A percentile compares a stretch with the other conserved stretches of the same genome.
Conservation (phyloP, 2,888 invertebrate species). For the Cataglyphis albicans region DNA sequence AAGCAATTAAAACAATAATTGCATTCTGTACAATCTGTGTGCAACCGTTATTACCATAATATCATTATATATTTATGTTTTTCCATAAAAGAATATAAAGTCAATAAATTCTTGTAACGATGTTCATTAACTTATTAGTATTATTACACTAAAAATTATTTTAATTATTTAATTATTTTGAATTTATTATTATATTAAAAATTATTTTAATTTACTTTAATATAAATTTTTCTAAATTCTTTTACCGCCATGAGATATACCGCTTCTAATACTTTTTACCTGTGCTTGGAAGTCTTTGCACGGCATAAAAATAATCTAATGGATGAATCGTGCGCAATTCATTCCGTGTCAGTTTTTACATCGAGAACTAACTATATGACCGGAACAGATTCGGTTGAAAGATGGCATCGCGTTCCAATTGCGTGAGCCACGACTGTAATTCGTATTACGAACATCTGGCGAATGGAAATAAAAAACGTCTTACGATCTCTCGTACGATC, state of each 20-base stretch:
- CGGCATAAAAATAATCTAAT: slow-evolving; percentile 26
- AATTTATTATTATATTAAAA: no score
- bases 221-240: background rate
- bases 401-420: slow-evolving; percentile 26
- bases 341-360: slow-evolving; percentile 25
- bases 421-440: slow-evolving; percentile 24
- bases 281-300: background rate
- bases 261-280: background rate
- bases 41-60: background rate
- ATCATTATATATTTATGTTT: background rate
- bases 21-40: background rate
- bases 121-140: background rate
- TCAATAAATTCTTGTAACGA: background rate
- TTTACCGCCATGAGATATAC: background rate
- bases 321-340: slow-evolving; percentile 35
- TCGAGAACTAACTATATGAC: slow-evolving; percentile 32
- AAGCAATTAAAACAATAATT: background rate
- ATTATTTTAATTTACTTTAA: background rate
- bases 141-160: no score
- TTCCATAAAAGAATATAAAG: background rate
- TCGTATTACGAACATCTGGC: slow-evolving; percentile 37
- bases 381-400: slow-evolving; percentile 46
- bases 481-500: slow-evolving; percentile 34
- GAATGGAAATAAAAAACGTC: slow-evolving; percentile 28
- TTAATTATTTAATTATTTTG: no score